phyloP scores from a whole-genome alignment of 2,888 invertebrate genomes.

The Lordiphosa fenestrarum region DNA sequence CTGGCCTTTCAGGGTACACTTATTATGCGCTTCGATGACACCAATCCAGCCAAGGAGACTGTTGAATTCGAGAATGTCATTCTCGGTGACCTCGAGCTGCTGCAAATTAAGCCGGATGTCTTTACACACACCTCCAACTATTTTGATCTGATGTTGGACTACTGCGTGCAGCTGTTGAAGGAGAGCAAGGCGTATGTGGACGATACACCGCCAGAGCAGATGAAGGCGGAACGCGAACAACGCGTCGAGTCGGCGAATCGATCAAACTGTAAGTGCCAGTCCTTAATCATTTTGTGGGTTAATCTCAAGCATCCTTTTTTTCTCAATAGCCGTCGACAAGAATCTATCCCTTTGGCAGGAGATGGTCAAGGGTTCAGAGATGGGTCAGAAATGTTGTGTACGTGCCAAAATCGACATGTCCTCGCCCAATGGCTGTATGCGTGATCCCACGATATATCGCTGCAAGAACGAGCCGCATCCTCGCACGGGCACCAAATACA shows the following conservation, averaged over 20 bases:
- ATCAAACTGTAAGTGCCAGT: slow-evolving; percentile 85
- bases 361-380: slow-evolving; percentile 91
- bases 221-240: slow-evolving; percentile 97
- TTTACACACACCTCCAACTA: slow-evolving; percentile 98
- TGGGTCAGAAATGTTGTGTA: slow-evolving; percentile 94
- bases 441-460: slow-evolving; percentile 99
- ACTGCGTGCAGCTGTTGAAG: slow-evolving; percentile 92
- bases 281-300: background rate
- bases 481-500: slow-evolving; percentile 95
- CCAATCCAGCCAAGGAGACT: slow-evolving; percentile 99
- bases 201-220: slow-evolving; percentile 95
- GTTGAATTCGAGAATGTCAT: slow-evolving; percentile 98
- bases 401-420: slow-evolving; percentile 99
- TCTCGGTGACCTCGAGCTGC: slow-evolving; percentile 93
- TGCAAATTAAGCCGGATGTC: slow-evolving; percentile 94
- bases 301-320: background rate
- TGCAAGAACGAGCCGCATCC: slow-evolving; percentile 98
- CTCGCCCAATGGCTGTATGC: slow-evolving; percentile 96
- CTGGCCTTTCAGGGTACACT: slow-evolving; percentile 94
- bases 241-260: slow-evolving; percentile 91
- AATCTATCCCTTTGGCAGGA: slow-evolving; percentile 96
- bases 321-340: slow-evolving; percentile 86
- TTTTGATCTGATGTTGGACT: slow-evolving; percentile 94
- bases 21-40: slow-evolving; percentile 99
- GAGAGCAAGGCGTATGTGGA: slow-evolving; percentile 97